These are phyloP conservation scores for Poeciliopsis paucimaculata DNA, from an alignment of 2,797 vertebrate species.

Conservation along the genomic window DNA sequence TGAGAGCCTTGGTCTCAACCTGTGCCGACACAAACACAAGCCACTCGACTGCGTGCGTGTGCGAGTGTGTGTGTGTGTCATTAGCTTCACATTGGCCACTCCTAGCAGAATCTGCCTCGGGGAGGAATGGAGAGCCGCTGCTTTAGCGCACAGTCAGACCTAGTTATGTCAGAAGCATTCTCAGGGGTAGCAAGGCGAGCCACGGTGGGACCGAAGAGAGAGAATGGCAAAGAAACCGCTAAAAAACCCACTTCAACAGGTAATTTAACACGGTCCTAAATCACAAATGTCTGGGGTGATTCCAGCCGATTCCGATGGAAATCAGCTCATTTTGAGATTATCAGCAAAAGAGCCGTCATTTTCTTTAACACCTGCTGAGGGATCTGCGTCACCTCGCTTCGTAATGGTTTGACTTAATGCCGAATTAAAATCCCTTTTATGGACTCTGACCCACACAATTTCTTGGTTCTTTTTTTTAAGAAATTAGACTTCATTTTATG, in stretches of 20 bases:
- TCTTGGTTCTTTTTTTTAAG: slow-evolving; percentile 29
- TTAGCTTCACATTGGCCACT: slow-evolving; percentile 46
- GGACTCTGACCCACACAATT: slow-evolving; percentile 17
- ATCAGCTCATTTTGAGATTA: slow-evolving; percentile 35
- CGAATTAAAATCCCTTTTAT: slow-evolving; percentile 35
- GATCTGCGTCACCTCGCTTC: slow-evolving; percentile 30
- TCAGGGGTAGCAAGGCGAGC: slow-evolving; percentile 21
- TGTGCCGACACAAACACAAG: slow-evolving; percentile 12
- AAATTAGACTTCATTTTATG: slow-evolving; percentile 15
- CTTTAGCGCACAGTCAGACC: slow-evolving; percentile 67
- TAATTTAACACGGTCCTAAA: slow-evolving; percentile 38
- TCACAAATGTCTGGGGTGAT: slow-evolving; percentile 21
- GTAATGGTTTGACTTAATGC: slow-evolving; percentile 27
- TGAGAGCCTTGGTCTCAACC: slow-evolving; percentile 1
- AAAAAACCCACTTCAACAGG: slow-evolving; percentile 19
- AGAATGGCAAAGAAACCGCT: slow-evolving; percentile 14
- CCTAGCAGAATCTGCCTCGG: slow-evolving; percentile 51
- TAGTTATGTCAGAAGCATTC: slow-evolving; percentile 74
- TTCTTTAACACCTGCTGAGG: slow-evolving; percentile 28
- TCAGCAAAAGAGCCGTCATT: slow-evolving; percentile 29
- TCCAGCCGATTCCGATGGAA: slow-evolving; percentile 31
- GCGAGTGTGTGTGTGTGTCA: slow-evolving; percentile 27
- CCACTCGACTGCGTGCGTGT: slow-evolving; percentile 20
- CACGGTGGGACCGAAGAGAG: slow-evolving; percentile 26
- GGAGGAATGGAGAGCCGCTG: slow-evolving; percentile 60